Percentiles rank a stretch among this genome's conserved stretches.
phyloP scores from a whole-genome alignment of 2,888 invertebrate genomes.

The Drosophila mulleri region DNA sequence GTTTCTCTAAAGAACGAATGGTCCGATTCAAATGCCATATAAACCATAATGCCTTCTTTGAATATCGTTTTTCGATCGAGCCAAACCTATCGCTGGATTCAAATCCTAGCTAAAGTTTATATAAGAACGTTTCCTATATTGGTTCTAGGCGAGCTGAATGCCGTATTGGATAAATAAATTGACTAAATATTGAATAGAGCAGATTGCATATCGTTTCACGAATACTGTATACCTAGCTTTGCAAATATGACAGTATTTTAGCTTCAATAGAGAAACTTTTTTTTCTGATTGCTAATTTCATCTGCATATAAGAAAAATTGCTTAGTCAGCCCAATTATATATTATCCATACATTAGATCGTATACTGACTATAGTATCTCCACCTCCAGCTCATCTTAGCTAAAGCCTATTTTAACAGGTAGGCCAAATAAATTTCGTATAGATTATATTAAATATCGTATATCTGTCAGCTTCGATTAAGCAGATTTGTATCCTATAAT shows the following conservation, averaged over 20 bases:
- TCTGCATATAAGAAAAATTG: neutral
- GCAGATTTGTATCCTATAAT: neutral
- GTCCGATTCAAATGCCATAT: no score
- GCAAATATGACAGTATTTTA: neutral
- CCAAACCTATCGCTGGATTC: neutral
- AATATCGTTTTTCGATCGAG: neutral
- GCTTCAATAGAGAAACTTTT: neutral
- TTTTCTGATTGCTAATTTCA: neutral
- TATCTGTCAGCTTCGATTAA: neutral
- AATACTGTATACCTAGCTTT: neutral
- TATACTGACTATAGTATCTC: conserved; percentile 1
- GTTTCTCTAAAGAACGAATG: no score
- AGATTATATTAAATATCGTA: neutral
- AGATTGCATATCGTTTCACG: neutral
- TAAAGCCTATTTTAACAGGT: neutral
- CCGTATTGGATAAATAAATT: no score
- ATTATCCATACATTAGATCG: neutral
- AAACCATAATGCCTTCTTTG: neutral
- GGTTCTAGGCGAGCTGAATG: neutral
- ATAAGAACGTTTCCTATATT: neutral
- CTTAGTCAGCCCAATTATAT: no score
- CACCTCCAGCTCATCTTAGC: neutral
- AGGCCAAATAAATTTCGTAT: no score
- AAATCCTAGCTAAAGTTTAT: neutral
- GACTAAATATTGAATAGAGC: neutral